Percentiles rank a stretch among this genome's conserved stretches.
These are phyloP conservation scores for Contarinia nasturtii DNA, from an alignment of 1,140 invertebrate genomes.

Conservation along the genomic window DNA sequence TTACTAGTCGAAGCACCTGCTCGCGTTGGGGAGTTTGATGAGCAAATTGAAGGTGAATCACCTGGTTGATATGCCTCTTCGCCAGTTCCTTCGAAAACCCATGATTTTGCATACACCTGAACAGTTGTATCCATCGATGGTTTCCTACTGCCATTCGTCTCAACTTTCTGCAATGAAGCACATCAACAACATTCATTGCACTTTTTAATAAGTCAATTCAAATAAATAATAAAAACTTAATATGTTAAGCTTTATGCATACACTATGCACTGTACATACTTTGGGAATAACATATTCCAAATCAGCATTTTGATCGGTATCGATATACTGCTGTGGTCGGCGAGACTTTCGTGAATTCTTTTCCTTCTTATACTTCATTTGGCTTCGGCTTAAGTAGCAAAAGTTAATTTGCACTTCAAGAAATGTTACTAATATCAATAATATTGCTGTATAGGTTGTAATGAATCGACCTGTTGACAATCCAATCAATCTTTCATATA, in stretches of 20 bases:
- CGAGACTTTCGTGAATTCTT: constrained; percentile 12
- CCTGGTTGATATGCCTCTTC: neutral
- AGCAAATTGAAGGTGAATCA: neutral
- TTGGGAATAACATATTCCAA: constrained; percentile 30
- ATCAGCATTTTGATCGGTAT: constrained; percentile 24
- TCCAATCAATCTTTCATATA: neutral
- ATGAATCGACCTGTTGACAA: constrained; percentile 22
- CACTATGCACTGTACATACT: too few species aligned
- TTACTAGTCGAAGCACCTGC: neutral
- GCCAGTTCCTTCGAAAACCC: neutral
- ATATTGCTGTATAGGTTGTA: constrained; percentile 20
- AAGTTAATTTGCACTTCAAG: constrained; percentile 28
- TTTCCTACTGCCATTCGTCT: neutral
- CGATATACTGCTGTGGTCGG: constrained; percentile 1
- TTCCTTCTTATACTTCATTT: constrained; percentile 7
- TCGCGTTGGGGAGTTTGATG: neutral
- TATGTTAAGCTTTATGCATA: neutral
- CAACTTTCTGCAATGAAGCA: neutral
- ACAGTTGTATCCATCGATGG: neutral
- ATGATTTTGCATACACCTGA: neutral
- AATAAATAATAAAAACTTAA: neutral
- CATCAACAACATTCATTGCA: too few species aligned
- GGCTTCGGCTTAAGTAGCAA: constrained; percentile 24
- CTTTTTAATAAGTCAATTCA: too few species aligned
- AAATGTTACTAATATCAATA: constrained; percentile 25